A percentile compares a stretch with the other conserved stretches of the same genome.
phyloP scores from a whole-genome alignment of 2,797 vertebrate genomes.

The Poeciliopsis turneri region DNA sequence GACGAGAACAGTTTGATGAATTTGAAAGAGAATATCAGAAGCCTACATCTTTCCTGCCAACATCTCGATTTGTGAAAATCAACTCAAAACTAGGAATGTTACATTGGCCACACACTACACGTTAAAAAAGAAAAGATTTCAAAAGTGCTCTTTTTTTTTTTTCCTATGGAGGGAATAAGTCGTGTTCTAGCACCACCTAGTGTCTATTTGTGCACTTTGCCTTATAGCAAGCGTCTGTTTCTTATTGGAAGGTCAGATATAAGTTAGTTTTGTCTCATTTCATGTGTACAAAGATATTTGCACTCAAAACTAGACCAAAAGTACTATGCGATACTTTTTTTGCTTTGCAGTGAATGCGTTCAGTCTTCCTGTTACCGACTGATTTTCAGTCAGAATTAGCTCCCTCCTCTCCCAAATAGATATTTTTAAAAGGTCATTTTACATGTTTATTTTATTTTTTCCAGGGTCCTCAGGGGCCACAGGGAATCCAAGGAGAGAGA shows the following conservation, averaged over 20 bases:
- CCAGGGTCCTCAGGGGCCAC: slow-evolving; percentile 89
- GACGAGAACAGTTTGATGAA: neutral
- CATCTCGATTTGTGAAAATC: neutral
- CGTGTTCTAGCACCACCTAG: neutral
- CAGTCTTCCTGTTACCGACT: neutral
- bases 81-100: neutral
- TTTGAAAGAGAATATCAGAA: neutral
- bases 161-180: neutral
- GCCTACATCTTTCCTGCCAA: neutral
- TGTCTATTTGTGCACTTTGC: neutral
- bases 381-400: neutral
- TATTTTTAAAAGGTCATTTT: neutral
- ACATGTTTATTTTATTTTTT: slow-evolving; percentile 23
- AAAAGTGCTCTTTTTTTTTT: neutral
- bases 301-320: no score
- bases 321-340: no score
- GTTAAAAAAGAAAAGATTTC: neutral
- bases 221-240: no score
- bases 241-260: no score
- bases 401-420: neutral
- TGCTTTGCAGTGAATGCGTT: no score
- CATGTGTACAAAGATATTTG: no score
- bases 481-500: slow-evolving; percentile 87
- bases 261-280: no score
- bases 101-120: neutral